phyloP scores from a whole-genome alignment of 2,113 vertebrate genomes.

The Diadophis punctatus region DNA sequence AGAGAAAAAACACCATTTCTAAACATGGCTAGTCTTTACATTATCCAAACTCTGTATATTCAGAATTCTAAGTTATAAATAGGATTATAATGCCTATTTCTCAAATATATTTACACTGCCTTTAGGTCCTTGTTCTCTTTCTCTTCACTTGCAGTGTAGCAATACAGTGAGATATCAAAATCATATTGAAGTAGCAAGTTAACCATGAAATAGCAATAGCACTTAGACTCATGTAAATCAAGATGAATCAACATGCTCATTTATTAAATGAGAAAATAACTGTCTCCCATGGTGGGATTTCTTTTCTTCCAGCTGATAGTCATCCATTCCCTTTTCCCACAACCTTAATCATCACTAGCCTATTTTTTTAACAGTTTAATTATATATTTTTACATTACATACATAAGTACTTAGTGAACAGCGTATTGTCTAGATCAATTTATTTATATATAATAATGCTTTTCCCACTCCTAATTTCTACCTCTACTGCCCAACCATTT shows the following conservation, averaged over 20 bases:
- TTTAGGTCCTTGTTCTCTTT: background rate
- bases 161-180: conserved; percentile 31
- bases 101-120: background rate
- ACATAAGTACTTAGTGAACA: too few relatives aligned
- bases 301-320: conserved; percentile 35
- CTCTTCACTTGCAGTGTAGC: background rate
- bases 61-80: background rate
- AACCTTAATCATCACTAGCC: conserved; percentile 32
- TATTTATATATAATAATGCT: too few relatives aligned
- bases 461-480: too few relatives aligned
- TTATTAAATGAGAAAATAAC: conserved; percentile 52
- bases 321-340: conserved; percentile 13
- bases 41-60: background rate
- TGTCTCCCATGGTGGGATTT: conserved; percentile 38
- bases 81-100: background rate
- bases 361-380: too few relatives aligned
- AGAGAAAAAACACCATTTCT: background rate
- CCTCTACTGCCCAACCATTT: too few relatives aligned
- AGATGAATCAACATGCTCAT: conserved; percentile 36
- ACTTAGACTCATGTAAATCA: too few relatives aligned
- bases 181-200: conserved; percentile 4
- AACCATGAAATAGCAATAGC: background rate
- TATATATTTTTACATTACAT: too few relatives aligned
- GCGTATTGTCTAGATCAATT: too few relatives aligned
- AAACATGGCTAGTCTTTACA: background rate